Conservation (phyloP, 2,888 invertebrate species). For the Lepidonotus clava region DNA sequence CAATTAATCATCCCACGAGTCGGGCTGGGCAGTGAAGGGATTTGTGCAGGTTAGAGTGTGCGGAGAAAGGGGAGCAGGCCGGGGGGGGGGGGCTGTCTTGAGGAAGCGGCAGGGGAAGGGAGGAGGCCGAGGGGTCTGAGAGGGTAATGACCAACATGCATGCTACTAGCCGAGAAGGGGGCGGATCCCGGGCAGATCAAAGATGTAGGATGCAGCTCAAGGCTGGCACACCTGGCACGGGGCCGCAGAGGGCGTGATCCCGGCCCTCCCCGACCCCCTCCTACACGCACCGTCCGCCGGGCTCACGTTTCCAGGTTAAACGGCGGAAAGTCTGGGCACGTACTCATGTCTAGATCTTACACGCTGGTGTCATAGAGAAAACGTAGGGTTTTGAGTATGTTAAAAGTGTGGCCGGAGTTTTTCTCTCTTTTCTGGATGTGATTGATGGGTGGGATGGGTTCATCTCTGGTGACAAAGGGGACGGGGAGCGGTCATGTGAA, state of each 20-base stretch:
- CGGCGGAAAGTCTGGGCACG: no score
- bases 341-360: no score
- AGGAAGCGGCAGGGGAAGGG: not conserved
- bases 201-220: not conserved
- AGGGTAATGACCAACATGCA: not conserved
- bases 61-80: not conserved
- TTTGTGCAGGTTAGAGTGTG: not conserved
- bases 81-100: not conserved
- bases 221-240: conserved; percentile 21
- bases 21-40: not conserved
- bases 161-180: not conserved
- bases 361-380: no score
- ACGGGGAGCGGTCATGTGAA: no score
- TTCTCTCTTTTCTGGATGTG: no score
- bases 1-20: conserved; percentile 14
- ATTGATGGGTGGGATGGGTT: no score
- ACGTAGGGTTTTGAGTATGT: no score
- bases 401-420: no score
- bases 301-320: not conserved
- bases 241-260: no score
- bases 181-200: not conserved
- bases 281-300: not conserved
- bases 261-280: not conserved
- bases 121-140: not conserved
- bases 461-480: no score